Evolutionary conservation across 2,797 vertebrate genomes (phyloP).

Genomic region (Paguma larvata): DNA sequence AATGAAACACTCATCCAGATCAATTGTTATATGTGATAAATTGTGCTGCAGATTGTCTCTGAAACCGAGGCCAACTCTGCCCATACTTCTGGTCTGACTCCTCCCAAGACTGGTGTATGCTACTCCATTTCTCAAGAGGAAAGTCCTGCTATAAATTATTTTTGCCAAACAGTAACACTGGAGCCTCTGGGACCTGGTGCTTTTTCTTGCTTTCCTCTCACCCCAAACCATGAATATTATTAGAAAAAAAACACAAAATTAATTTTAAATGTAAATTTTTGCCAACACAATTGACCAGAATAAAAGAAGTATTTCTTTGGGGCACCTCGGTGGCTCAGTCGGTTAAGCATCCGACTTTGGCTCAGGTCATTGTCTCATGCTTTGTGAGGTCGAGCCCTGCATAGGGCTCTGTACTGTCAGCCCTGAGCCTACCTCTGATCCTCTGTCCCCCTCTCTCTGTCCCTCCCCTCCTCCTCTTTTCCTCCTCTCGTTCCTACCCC

Average conservation of each 20-base stretch:
- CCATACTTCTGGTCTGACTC: neutral
- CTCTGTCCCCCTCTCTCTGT: no score
- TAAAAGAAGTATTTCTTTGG: neutral
- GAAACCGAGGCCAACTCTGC: neutral
- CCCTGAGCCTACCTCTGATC: no score
- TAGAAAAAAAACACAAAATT: neutral
- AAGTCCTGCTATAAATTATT: neutral
- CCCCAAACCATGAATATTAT: neutral
- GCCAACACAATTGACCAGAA: neutral
- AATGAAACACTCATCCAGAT: neutral
- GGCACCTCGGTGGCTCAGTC: no score
- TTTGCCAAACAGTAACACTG: neutral
- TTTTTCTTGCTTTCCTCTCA: neutral
- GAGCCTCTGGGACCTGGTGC: neutral
- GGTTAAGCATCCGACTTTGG: no score
- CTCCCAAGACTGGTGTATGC: neutral
- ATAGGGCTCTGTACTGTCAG: no score
- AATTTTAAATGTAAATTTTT: conserved; percentile 36
- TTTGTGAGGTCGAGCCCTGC: no score
- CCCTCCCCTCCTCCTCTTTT: no score
- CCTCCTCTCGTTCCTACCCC: no score
- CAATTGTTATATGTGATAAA: neutral
- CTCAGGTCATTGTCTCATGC: no score
- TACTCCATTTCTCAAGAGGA: neutral
- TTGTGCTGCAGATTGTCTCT: neutral